These are phyloP conservation scores for Columba livia DNA, from an alignment of 2,113 vertebrate genomes.

Conservation along the genomic window DNA sequence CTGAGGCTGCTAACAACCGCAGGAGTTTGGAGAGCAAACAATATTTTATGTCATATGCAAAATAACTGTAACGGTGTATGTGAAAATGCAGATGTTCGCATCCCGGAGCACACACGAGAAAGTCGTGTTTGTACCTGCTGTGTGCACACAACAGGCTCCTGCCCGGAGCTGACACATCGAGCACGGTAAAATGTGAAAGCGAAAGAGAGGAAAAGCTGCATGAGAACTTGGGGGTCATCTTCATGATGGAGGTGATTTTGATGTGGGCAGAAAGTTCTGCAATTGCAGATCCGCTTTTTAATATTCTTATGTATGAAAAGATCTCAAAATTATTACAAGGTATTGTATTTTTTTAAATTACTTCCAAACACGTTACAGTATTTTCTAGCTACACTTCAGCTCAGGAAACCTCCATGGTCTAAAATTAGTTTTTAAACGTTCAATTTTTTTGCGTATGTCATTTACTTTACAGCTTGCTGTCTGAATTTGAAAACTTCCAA, in stretches of 20 bases:
- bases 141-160: fast-evolving
- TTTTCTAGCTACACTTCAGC: background rate
- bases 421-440: background rate
- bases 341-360: background rate
- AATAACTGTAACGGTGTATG: background rate
- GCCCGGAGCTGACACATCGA: background rate
- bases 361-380: background rate
- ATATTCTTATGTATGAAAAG: background rate
- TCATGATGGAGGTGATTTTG: background rate
- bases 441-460: background rate
- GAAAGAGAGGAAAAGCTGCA: background rate
- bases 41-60: too few species aligned
- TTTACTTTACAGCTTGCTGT: background rate
- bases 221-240: background rate
- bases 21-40: background rate
- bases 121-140: background rate
- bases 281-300: background rate
- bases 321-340: background rate
- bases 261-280: background rate
- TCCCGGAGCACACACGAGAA: background rate
- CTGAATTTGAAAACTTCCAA: background rate
- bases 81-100: background rate
- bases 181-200: background rate
- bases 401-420: background rate
- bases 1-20: background rate